Percentiles rank a stretch among this genome's conserved stretches.
Conservation (phyloP, 2,113 vertebrate genomes). For the Ia io region DNA sequence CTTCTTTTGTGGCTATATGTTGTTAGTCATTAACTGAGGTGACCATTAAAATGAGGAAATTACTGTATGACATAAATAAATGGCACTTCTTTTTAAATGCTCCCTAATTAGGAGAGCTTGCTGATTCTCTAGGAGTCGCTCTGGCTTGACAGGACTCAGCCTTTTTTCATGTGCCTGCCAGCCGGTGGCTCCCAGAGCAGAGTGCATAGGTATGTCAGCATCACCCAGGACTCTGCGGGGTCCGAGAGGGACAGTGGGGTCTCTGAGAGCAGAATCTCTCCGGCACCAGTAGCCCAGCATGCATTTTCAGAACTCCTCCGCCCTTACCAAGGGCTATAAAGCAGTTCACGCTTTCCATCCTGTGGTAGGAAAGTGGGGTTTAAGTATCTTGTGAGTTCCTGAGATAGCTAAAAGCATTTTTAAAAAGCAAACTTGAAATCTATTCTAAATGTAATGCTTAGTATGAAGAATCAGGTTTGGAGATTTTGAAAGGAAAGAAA, state of each 20-base stretch:
- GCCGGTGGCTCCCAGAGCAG: not conserved
- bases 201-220: not conserved
- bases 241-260: accelerated
- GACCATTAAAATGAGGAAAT: not conserved
- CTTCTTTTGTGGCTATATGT: not conserved
- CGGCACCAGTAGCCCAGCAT: not conserved
- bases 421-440: conserved; percentile 41
- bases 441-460: conserved; percentile 53
- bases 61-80: not conserved
- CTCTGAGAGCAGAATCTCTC: not conserved
- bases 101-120: not conserved
- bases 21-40: conserved; percentile 45
- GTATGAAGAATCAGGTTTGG: conserved; percentile 49
- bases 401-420: conserved; percentile 46
- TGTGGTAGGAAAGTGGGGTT: not conserved
- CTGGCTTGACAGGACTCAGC: not conserved
- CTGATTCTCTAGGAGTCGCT: not conserved
- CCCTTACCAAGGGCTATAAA: not conserved
- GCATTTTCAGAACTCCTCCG: not conserved
- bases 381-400: conserved; percentile 48
- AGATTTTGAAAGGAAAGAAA: conserved; percentile 49
- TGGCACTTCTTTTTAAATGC: conserved; percentile 18
- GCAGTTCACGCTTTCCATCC: not conserved
- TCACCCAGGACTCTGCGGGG: not conserved
- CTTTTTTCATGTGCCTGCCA: not conserved